Evolutionary conservation across 2,113 vertebrate species (phyloP), one percentile per base, ranked within the genome.

Genomic region (Catharus fuscescens): DNA sequence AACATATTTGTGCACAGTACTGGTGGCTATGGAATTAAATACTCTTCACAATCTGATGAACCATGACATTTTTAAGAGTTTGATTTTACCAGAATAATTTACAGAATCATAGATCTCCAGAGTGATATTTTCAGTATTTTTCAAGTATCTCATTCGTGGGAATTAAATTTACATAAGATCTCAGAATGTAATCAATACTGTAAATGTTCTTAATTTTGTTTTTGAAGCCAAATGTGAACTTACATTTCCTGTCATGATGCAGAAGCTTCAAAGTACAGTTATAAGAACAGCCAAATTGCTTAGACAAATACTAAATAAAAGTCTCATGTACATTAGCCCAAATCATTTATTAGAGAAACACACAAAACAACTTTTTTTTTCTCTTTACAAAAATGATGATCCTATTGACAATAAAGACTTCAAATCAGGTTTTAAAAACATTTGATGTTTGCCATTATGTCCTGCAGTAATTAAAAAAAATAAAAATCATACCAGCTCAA

Each of bases 131-230:
- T 83, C 5, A 38, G 19, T 65, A 71, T 40, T 89, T 94, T 82
- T 57, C 29, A 65, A 72, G 48, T 38, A 16, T 60, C 13, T 52
- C 6, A 23, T 85, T 86, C 40, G 60, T 23, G 15, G 48, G 66
- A 93, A 88, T 50, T 26, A 84, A 90, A 71, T 67, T 57, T 83
- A 79, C 31, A 40, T 14, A 52, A 88, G 79, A 90, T 72, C 17
- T 4, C 48, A 57, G 42, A 88, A 87, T 24, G 3, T 42, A 91
- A 92, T 86, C 28, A 89, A 89, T 42, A 79, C 12, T 60, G 10
- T 28, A 86, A 83, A 83, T 77, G 32, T n/a, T 90, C 25, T 88
- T 95, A 38, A 82, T 86, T 84, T 95, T 79, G 8, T 36, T 95
- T 79, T 71, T 14, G 12, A 60, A 64, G 15, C 10, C 71, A 64